Evolutionary conservation across 2,797 vertebrate genomes (phyloP), one percentile per base, ranked within the genome.

Genomic region (Microctenopoma steveboyesi): DNA sequence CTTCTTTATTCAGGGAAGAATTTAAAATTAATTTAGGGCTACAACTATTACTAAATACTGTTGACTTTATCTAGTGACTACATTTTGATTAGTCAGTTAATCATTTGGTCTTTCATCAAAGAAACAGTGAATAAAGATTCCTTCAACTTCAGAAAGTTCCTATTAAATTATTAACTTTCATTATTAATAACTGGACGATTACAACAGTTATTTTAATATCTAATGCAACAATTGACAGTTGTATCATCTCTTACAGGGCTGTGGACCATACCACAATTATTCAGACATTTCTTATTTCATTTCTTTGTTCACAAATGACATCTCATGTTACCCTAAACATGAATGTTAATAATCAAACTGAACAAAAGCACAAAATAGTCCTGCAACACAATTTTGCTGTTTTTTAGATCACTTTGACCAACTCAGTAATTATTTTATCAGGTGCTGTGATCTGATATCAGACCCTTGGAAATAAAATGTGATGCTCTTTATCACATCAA

Each of bases 261-360:
- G 8, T 22, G 28, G 11, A 33, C 4, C 15, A 28, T 25, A 35
- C 7, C 7, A 35, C 3, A 22, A 1, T 18, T 15, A 39, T 16
- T 28, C 2, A 42, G 12, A 25, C 12, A 11, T 50, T 56, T 63
- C 5, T 18, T 47, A 3, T 8, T 15, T 8, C 4, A 33, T 33
- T 37, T 11, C 4, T 50, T 51, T 40, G 9, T 27, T 43, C 50
- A 48, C 18, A 39, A 42, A 47, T 18, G 45, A 59, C 42, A 1
- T 48, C 25, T 55, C 0, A 30, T 55, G 66, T 69, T 74, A 54
- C 60, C 35, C 18, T 68, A 49, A 70, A 63, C 68, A 33, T 57
- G 30, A 51, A 59, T 67, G 54, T 35, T 69, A 61, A 72, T 74
- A 56, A 62, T 57, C 18, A 25, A 65, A 58, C 22, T 42, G 7